Evolutionary conservation across 2,797 vertebrate genomes (phyloP).

Genomic region (Chaetodon trifasciatus): DNA sequence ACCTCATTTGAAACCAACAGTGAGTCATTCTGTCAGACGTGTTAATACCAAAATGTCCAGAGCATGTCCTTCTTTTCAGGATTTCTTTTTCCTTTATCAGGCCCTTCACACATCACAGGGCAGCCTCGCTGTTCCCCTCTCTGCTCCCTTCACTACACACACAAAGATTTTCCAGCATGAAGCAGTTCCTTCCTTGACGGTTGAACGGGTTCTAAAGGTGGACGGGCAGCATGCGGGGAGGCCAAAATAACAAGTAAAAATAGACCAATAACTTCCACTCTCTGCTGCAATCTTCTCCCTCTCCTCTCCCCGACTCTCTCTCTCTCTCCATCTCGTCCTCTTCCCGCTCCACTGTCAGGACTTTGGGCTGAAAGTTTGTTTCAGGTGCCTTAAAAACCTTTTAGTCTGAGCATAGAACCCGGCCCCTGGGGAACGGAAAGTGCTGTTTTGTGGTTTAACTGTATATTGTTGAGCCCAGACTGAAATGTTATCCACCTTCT

Average conservation of each 20-base stretch:
- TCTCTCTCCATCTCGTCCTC: not conserved
- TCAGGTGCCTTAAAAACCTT: constrained; percentile 25
- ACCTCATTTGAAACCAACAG: not conserved
- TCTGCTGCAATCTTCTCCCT: not conserved
- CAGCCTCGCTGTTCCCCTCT: not conserved
- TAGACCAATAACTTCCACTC: constrained; percentile 11
- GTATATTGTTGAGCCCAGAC: not conserved
- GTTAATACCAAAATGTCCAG: not conserved
- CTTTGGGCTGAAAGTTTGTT: constrained; percentile 14
- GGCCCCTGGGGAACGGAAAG: not conserved
- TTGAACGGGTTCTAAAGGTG: constrained; percentile 39
- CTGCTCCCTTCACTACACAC: not conserved
- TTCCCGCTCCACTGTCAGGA: not conserved
- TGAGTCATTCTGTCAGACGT: not conserved
- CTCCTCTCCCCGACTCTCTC: not conserved
- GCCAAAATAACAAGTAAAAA: constrained; percentile 38
- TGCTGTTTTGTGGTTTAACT: constrained; percentile 14
- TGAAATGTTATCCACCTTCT: constrained; percentile 17
- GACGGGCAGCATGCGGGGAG: not conserved
- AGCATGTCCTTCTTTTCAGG: not conserved
- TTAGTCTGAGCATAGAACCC: constrained; percentile 4
- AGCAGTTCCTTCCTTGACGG: constrained; percentile 33
- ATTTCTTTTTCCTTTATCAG: not conserved
- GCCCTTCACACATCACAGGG: constrained; percentile 28
- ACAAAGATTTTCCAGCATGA: constrained; percentile 10